A percentile compares a stretch with the other conserved stretches of the same genome.
phyloP scores from a whole-genome alignment of 2,888 invertebrate species.

The Cephus rjabovi region DNA sequence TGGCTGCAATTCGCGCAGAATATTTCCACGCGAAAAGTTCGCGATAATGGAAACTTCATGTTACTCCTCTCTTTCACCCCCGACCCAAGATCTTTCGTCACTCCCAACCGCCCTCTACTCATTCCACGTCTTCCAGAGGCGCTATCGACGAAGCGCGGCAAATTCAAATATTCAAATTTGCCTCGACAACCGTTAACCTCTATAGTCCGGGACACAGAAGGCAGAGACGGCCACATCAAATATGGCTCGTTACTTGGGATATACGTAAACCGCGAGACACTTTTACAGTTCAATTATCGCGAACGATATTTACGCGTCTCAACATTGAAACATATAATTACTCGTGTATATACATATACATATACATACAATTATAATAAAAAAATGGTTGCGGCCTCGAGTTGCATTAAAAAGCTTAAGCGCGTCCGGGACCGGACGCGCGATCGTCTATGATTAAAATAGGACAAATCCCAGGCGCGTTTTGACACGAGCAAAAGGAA shows the following conservation, averaged over 20 bases:
- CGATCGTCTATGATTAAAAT: neutral
- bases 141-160: neutral
- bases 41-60: neutral
- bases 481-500: neutral
- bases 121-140: neutral
- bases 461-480: neutral
- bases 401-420: neutral
- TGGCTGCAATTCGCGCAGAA: neutral
- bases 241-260: neutral
- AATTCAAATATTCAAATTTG: neutral
- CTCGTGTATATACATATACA: conserved; percentile 7
- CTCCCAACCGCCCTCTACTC: too few relatives aligned
- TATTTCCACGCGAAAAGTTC: neutral
- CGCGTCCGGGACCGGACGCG: neutral
- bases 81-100: neutral
- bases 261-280: neutral
- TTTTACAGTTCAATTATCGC: neutral
- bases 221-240: neutral
- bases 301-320: neutral
- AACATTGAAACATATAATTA: neutral
- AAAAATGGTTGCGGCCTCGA: neutral
- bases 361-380: conserved; percentile 7
- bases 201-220: neutral
- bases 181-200: neutral
- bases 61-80: too few relatives aligned